A percentile compares a stretch with the other conserved stretches of the same genome.
phyloP scores from a whole-genome alignment of 2,888 invertebrate species.

The Kryphioiulus occultus region DNA sequence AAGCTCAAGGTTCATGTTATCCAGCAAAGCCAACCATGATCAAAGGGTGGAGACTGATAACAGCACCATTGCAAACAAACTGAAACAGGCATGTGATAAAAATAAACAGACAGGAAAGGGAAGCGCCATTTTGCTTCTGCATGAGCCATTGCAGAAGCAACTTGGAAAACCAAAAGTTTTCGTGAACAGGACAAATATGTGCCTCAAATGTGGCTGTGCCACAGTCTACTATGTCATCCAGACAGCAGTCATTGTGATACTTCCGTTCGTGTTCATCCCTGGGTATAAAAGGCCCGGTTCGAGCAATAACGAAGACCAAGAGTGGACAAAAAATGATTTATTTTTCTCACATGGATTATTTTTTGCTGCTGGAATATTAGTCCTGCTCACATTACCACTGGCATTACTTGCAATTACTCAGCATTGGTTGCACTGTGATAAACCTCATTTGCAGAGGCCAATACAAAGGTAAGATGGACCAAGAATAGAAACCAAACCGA shows the following conservation, averaged over 20 bases:
- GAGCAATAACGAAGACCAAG: not conserved
- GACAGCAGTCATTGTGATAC: not conserved
- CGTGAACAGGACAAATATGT: not conserved
- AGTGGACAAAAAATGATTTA: not conserved
- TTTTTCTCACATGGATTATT: not conserved
- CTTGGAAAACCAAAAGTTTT: not conserved
- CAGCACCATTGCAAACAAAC: not conserved
- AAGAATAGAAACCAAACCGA: not conserved
- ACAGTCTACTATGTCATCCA: not conserved
- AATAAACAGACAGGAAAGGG: not conserved
- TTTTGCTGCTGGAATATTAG: slow-evolving; percentile 89
- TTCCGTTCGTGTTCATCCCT: not conserved
- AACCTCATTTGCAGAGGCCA: slow-evolving; percentile 90
- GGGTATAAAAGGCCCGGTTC: not conserved
- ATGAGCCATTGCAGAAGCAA: not conserved
- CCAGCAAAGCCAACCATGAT: not conserved
- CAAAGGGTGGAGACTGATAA: slow-evolving; percentile 1
- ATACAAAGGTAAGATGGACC: slow-evolving; percentile 78
- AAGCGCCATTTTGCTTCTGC: not conserved
- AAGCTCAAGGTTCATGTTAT: not conserved
- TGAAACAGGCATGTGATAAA: not conserved
- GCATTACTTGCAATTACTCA: slow-evolving; percentile 94
- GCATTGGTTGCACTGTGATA: slow-evolving; percentile 91
- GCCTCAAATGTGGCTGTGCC: not conserved
- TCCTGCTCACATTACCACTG: slow-evolving; percentile 86